Percentiles rank a stretch among this genome's conserved stretches.
Conservation (phyloP, 1,140 invertebrate genomes). For the Megalonaias nervosa region DNA sequence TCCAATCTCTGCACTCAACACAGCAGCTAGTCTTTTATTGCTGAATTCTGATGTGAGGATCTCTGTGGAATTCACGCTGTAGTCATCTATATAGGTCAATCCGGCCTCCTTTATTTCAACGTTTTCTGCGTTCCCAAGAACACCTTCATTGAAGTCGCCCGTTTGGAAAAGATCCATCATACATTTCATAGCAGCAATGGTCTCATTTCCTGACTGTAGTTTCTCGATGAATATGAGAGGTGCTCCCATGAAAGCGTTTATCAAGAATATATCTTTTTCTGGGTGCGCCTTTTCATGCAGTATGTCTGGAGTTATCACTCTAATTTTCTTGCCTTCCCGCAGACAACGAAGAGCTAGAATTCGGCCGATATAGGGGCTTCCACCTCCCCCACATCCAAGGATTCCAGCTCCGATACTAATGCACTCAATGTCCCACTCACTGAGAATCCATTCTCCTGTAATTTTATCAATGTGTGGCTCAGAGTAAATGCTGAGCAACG, state of each 20-base stretch:
- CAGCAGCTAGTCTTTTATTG: slow-evolving; percentile 43
- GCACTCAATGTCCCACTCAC: slow-evolving; percentile 61
- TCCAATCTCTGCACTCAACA: slow-evolving; percentile 63
- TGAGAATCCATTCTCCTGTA: slow-evolving; percentile 61
- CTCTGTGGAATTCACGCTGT: slow-evolving; percentile 11
- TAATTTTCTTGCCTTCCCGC: slow-evolving; percentile 53
- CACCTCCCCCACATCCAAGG: slow-evolving; percentile 64
- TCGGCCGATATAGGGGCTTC: slow-evolving; percentile 55
- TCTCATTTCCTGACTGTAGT: slow-evolving; percentile 48
- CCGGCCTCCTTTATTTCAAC: slow-evolving; percentile 40
- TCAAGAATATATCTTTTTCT: slow-evolving; percentile 45
- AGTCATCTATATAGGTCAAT: slow-evolving; percentile 53
- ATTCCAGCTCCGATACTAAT: slow-evolving; percentile 63
- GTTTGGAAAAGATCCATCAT: slow-evolving; percentile 50
- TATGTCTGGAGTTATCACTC: slow-evolving; percentile 47
- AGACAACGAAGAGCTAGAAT: slow-evolving; percentile 44
- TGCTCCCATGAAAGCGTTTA: slow-evolving; percentile 59
- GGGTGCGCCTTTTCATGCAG: slow-evolving; percentile 37
- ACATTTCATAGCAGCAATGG: slow-evolving; percentile 42
- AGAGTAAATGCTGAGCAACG: too few species aligned
- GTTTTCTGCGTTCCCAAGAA: slow-evolving; percentile 33
- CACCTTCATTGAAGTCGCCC: slow-evolving; percentile 41
- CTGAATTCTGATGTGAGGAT: slow-evolving; percentile 1
- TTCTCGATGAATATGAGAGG: slow-evolving; percentile 56
- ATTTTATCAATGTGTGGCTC: slow-evolving; percentile 36